phyloP scores from a whole-genome alignment of 1,140 invertebrate species.

The Brachionus koreanus region DNA sequence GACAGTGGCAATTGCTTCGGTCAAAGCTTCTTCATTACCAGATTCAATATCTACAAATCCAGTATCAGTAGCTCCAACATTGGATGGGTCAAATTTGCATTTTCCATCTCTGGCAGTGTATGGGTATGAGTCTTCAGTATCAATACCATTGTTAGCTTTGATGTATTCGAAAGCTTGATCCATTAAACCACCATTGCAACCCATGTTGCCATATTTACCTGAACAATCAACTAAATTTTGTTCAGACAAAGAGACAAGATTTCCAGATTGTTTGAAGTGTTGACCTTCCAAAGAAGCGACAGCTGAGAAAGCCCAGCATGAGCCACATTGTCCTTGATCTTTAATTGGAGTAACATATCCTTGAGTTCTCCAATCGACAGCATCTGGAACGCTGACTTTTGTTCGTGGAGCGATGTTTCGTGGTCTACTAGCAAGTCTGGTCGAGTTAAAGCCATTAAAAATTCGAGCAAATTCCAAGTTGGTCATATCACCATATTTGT shows the following conservation, averaged over 20 bases:
- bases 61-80: conserved; percentile 73
- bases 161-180: conserved; percentile 58
- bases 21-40: conserved; percentile 65
- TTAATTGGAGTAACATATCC: conserved; percentile 39
- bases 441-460: conserved; percentile 1
- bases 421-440: not conserved
- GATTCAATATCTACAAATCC: conserved; percentile 71
- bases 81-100: conserved; percentile 48
- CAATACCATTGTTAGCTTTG: conserved; percentile 55
- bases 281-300: conserved; percentile 89
- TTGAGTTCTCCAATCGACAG: conserved; percentile 45
- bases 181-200: conserved; percentile 52
- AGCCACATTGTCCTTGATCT: conserved; percentile 43
- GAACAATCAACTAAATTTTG: conserved; percentile 97
- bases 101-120: conserved; percentile 31
- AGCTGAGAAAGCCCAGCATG: conserved; percentile 38
- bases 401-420: not conserved
- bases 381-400: conserved; percentile 23
- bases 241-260: conserved; percentile 85
- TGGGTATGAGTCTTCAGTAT: conserved; percentile 58
- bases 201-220: conserved; percentile 48
- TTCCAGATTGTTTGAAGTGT: conserved; percentile 77
- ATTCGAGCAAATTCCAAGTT: conserved; percentile 36
- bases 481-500: conserved; percentile 42
- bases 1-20: conserved; percentile 75